phyloP scores from a whole-genome alignment of 2,888 invertebrate species.

The Mylabris sibirica region DNA sequence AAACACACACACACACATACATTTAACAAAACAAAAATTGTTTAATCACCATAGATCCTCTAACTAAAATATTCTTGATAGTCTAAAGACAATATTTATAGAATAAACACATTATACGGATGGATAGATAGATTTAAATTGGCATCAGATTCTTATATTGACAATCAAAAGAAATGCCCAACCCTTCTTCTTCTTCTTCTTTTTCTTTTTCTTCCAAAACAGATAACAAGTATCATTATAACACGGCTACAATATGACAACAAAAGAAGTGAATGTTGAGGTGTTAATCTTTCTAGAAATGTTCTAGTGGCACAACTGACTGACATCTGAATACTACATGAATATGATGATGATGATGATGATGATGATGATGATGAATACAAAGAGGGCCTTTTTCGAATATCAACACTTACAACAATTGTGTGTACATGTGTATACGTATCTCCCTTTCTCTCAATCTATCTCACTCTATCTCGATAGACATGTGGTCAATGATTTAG shows the following conservation, averaged over 20 bases:
- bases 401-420: constrained; percentile 53
- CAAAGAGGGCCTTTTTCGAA: constrained; percentile 54
- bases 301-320: constrained; percentile 58
- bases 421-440: constrained; percentile 12
- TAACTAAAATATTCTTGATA: neutral
- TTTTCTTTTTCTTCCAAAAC: constrained; percentile 33
- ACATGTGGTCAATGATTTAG: constrained; percentile 48
- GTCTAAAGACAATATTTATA: constrained; percentile 25
- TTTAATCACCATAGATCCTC: neutral
- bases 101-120: constrained; percentile 29
- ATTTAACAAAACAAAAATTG: neutral
- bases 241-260: constrained; percentile 48
- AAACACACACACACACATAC: neutral
- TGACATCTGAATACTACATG: constrained; percentile 54
- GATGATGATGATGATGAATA: constrained; percentile 36
- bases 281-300: constrained; percentile 58
- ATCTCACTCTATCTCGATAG: constrained; percentile 13
- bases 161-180: constrained; percentile 43
- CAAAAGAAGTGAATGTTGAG: constrained; percentile 46
- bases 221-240: constrained; percentile 55
- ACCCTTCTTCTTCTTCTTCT: constrained; percentile 37
- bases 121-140: constrained; percentile 20
- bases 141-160: constrained; percentile 22
- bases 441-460: too few relatives aligned
- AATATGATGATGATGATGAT: constrained; percentile 46